Base-by-base conservation (phyloP, 1,140 invertebrate genomes). In the Diachasma alloeum region DNA sequence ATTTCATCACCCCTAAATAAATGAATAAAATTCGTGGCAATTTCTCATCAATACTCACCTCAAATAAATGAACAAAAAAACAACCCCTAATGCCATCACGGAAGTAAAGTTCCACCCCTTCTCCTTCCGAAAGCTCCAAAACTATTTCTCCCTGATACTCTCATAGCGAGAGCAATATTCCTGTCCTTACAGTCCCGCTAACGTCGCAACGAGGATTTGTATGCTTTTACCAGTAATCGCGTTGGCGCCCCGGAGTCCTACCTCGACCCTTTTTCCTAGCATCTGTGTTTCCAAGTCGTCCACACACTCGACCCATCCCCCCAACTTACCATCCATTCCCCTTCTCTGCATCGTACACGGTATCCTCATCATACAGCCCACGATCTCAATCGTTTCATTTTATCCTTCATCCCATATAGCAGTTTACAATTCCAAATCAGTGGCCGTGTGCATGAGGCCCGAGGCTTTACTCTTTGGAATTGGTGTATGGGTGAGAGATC, bases 161-260 rank as follows among this genome's bases (percentile, higher is more conserved):
- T 56, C 69, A 42, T 11, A 15, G 10, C 68, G 74, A 46, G 46
- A 19, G 59, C 46, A 31, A 42, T 4, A 22, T 15, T 44, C 10
- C 42, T 63, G 48, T 53, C 48, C 6, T 71, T 69, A 74, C 56
- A 79, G 69, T 69, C 26, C 76, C 76, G 22, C 70, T 77, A 71
- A 74, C 75, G 77, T 79, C 73, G 72, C 70, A 46, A 78, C 78
- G 81, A 83, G 86, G 85, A 87, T 86, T 87, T 86, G 83, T 86
- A 85, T 81, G 82, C 84, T 87, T 87, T 87, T 85, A 86, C 75
- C 81, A 72, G 80, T 86, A 86, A 87, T 86, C 85, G 82, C 66
- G 69, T 70, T 71, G 73, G 17, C 48, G 48, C 80, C 76, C 70
- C 72, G 73, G 39, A 39, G 15, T 80, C 75, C 80, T 66, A 63